Evolutionary conservation across 2,113 vertebrate species (phyloP).

Genomic region (Sylvilagus bachmani): DNA sequence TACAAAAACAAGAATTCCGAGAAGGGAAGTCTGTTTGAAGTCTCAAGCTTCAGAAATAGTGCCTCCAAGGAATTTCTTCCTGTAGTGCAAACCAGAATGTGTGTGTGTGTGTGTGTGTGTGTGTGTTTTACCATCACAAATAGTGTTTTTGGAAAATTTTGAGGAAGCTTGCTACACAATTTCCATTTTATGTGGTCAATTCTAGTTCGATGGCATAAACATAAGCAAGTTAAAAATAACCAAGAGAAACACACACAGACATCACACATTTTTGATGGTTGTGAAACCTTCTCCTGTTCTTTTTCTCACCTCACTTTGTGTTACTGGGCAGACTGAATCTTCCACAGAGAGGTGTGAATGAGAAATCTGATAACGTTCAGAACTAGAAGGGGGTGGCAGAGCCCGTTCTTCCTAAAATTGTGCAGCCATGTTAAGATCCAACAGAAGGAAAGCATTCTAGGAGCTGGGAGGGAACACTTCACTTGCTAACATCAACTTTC

Average conservation of each 20-base stretch:
- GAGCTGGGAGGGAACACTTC: background rate
- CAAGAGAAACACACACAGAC: background rate
- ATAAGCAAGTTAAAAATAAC: constrained; percentile 29
- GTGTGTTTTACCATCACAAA: constrained; percentile 15
- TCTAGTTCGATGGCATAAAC: constrained; percentile 4
- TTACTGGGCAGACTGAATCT: constrained; percentile 34
- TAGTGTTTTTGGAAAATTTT: constrained; percentile 54
- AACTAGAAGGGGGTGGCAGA: constrained; percentile 1
- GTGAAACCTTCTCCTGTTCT: constrained; percentile 14
- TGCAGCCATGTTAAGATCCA: background rate
- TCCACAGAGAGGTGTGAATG: constrained; percentile 54
- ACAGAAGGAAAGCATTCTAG: background rate
- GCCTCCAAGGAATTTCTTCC: constrained; percentile 2
- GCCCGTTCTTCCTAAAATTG: constrained; percentile 29
- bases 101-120: background rate
- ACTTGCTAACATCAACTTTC: constrained; percentile 7
- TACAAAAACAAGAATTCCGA: constrained; percentile 19
- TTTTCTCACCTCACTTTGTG: constrained; percentile 54
- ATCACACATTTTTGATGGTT: constrained; percentile 38
- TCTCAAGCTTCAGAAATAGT: constrained; percentile 47
- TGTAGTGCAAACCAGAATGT: constrained; percentile 1
- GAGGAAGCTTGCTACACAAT: constrained; percentile 29
- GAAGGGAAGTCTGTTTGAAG: background rate
- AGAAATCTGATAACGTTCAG: constrained; percentile 69
- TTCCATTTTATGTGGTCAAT: constrained; percentile 51